phyloP scores from a whole-genome alignment of 2,888 invertebrate species.

The Danaus chrysippus region DNA sequence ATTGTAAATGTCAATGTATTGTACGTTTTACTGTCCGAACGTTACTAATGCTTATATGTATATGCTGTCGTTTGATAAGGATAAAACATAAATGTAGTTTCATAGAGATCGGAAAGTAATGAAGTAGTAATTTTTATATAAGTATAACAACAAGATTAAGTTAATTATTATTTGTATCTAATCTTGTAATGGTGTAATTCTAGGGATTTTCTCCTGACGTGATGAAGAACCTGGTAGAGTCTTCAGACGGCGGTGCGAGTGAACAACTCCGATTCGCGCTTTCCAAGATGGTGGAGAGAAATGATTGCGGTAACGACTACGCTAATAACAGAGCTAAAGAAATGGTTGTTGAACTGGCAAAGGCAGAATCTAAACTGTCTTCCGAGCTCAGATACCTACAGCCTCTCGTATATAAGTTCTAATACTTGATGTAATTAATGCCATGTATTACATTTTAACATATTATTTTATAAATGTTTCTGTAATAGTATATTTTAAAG shows the following conservation, averaged over 20 bases:
- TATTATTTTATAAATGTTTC: background rate
- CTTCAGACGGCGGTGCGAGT: constrained; percentile 78
- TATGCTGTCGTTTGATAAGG: no score
- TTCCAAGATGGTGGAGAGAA: constrained; percentile 76
- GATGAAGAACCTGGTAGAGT: constrained; percentile 73
- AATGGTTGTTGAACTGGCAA: constrained; percentile 77
- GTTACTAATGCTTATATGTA: no score
- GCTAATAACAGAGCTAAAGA: constrained; percentile 76
- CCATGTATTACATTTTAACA: background rate
- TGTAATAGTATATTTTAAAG: no score
- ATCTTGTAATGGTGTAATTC: constrained; percentile 30
- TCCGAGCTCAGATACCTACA: constrained; percentile 79
- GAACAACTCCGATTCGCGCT: constrained; percentile 79
- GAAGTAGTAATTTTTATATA: no score
- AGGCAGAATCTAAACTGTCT: constrained; percentile 77
- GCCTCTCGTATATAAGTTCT: constrained; percentile 69
- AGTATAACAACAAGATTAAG: no score
- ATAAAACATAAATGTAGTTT: no score
- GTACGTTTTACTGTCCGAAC: no score
- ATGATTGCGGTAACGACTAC: constrained; percentile 80
- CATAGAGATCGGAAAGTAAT: no score
- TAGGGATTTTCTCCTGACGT: constrained; percentile 81
- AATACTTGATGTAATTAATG: constrained; percentile 23
- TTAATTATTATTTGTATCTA: no score
- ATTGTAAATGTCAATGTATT: no score